Conservation (phyloP, 2,113 vertebrate species). For the Oriolus oriolus region DNA sequence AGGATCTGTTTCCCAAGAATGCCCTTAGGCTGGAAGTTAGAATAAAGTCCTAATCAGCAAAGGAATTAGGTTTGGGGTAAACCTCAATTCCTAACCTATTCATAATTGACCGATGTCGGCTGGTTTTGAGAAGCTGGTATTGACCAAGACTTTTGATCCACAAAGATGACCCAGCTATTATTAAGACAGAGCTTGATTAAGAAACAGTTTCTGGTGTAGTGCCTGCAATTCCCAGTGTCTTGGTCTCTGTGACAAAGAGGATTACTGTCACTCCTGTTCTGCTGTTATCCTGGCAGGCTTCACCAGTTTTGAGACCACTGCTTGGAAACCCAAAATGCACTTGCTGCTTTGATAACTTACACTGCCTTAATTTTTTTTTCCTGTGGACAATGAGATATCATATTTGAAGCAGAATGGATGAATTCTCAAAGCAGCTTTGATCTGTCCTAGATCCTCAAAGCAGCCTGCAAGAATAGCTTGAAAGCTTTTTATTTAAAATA, state of each 20-base stretch:
- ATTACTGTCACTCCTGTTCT: neutral
- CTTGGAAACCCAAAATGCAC: neutral
- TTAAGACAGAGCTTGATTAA: neutral
- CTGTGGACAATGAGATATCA: constrained; percentile 3
- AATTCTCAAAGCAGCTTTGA: constrained; percentile 68
- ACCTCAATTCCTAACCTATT: neutral
- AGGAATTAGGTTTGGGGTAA: constrained; percentile 3
- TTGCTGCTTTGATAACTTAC: constrained; percentile 27
- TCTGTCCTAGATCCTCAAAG: constrained; percentile 56
- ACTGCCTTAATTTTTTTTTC: neutral
- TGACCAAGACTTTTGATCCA: neutral
- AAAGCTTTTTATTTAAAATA: constrained; percentile 69
- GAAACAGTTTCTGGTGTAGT: neutral
- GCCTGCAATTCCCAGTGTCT: neutral
- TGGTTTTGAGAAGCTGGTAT: neutral
- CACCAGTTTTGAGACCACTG: neutral
- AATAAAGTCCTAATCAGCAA: neutral
- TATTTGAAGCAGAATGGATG: constrained; percentile 29
- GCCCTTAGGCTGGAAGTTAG: neutral
- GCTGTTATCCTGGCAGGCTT: constrained; percentile 31
- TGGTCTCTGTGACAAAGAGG: neutral
- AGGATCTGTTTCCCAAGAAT: neutral
- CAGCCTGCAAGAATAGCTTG: constrained; percentile 46
- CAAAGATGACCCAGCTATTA: neutral
- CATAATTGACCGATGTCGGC: neutral